A percentile compares a stretch with the other conserved stretches of the same genome.
These are phyloP conservation scores for Pogoniulus pusillus DNA, from an alignment of 2,797 vertebrate species.

Conservation along the genomic window DNA sequence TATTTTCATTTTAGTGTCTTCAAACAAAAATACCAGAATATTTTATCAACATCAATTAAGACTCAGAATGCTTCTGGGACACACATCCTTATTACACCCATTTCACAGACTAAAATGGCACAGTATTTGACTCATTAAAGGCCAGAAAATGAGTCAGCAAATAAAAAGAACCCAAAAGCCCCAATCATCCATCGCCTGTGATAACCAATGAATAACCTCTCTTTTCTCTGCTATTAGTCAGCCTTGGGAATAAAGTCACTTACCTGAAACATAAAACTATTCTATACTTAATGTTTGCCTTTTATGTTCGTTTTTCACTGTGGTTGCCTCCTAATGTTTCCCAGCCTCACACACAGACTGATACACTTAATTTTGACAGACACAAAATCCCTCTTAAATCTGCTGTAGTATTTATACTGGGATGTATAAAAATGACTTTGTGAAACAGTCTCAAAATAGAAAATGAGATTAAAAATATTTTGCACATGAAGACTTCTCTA, in stretches of 20 bases:
- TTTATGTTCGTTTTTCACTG: conserved; percentile 37
- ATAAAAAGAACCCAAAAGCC: conserved; percentile 42
- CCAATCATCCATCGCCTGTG: neutral
- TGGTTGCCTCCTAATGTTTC: conserved; percentile 34
- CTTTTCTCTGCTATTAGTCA: conserved; percentile 11
- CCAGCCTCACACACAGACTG: conserved; percentile 25
- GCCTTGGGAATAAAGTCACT: conserved; percentile 40
- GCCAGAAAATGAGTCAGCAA: conserved; percentile 64
- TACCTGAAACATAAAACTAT: conserved; percentile 26
- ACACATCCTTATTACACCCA: conserved; percentile 1
- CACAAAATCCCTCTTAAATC: conserved; percentile 61
- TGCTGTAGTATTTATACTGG: conserved; percentile 52
- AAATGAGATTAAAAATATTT: conserved; percentile 53
- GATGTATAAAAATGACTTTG: conserved; percentile 54
- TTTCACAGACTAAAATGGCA: conserved; percentile 42
- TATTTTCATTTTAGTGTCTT: neutral
- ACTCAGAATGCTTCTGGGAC: conserved; percentile 26
- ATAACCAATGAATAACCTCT: conserved; percentile 46
- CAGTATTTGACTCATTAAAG: conserved; percentile 62
- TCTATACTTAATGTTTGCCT: conserved; percentile 28
- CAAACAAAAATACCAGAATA: conserved; percentile 31
- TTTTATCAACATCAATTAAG: neutral
- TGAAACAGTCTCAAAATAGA: conserved; percentile 50
- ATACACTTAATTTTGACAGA: conserved; percentile 65
- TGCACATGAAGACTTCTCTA: conserved; percentile 37